Evolutionary conservation across 2,113 vertebrate genomes (phyloP).

Genomic region (Halcyon senegalensis): DNA sequence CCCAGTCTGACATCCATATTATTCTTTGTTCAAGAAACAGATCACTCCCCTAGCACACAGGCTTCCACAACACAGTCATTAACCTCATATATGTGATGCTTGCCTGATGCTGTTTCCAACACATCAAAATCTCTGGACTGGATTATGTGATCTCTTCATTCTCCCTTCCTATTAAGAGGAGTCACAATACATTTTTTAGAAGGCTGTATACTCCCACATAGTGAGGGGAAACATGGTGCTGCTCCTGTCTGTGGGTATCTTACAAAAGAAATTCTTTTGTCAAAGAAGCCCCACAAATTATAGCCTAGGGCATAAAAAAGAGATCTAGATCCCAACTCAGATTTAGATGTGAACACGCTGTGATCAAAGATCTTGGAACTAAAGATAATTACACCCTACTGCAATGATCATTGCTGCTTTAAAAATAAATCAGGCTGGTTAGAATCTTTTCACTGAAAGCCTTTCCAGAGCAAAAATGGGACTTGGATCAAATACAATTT

Average conservation of each 20-base stretch:
- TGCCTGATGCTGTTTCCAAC: not conserved
- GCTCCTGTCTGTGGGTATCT: not conserved
- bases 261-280: conserved; percentile 6
- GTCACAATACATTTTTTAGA: not conserved
- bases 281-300: conserved; percentile 36
- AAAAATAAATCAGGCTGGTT: conserved; percentile 48
- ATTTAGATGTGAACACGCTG: conserved; percentile 30
- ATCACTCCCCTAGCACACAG: not conserved
- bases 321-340: conserved; percentile 31
- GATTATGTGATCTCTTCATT: not conserved
- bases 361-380: conserved; percentile 61
- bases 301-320: conserved; percentile 8
- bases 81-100: not conserved
- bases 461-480: not conserved
- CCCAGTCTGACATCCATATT: not conserved
- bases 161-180: not conserved
- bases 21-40: not conserved
- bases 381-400: conserved; percentile 44
- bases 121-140: not conserved
- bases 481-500: not conserved
- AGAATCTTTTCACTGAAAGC: not conserved
- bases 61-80: not conserved
- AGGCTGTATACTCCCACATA: not conserved
- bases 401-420: not conserved
- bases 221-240: not conserved